Base-by-base conservation (phyloP, 2,888 invertebrate genomes). In the Sphaerophoria taeniata region DNA sequence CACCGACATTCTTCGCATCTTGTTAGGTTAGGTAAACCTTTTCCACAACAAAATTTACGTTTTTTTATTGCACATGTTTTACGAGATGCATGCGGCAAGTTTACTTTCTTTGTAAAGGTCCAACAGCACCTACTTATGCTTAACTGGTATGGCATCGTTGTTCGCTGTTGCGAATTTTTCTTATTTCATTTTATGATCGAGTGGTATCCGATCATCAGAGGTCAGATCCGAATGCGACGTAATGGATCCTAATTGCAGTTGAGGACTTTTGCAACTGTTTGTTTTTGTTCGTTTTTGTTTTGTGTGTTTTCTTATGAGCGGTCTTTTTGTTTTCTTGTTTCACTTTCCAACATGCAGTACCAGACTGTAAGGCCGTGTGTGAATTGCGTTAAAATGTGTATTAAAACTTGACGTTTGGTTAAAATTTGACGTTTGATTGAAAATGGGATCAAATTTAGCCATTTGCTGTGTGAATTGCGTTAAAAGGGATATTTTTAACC, bases 1-100 rank as follows among this genome's bases (percentile, higher is more conserved):
- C 81, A 9, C 11, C 49, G 71, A 47, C 58, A 67, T 47, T 55
- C 51, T 24, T 24, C 78, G 73, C 49, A 56, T 58, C 70, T 71
- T 69, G 84, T 84, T 84, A 80, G 80, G 84, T 84, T 84, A 80
- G 80, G 80, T 84, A 80, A 84, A 76, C 80, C 80, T 80, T 84
- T 80, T 80, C 33, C 56, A 77, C 67, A 58, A 60, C 11, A 55
- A 74, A 47, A 34, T 11, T 34, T 36, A 31, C 12, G 55, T 33
- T n/a, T 11, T 11, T n/a, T 4, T 2, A 36, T 7, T 24, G 34
- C 16, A 24, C 24, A 24, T 24, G 24, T 24, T 24, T 60, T 65
- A 24, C 45, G 16, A 11, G 51, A 45, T 74, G 71, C 78, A 61
- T 61, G 16, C 12, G 65, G 47, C n/a, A 60, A 58, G 71, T 70